phyloP scores from a whole-genome alignment of 1,140 invertebrate genomes.

The Drosophila virilis region DNA sequence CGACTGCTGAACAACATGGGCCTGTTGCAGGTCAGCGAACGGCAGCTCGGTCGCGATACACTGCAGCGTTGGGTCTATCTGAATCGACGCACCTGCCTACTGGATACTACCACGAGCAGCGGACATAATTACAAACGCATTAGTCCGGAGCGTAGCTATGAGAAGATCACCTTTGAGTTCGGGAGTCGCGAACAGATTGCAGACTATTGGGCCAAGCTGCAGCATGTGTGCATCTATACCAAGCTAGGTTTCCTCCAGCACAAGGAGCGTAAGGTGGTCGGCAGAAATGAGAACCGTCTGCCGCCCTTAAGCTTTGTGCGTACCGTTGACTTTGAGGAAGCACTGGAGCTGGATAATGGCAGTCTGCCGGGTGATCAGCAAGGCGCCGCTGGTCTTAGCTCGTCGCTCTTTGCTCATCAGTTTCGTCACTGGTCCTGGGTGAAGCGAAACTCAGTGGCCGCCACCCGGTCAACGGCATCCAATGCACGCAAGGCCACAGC shows the following conservation, averaged over 20 bases:
- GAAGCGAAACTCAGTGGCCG: conserved; percentile 59
- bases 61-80: conserved; percentile 88
- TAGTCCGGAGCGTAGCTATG: conserved; percentile 86
- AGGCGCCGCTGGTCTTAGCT: conserved; percentile 91
- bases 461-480: neutral
- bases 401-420: conserved; percentile 88
- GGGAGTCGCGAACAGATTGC: conserved; percentile 86
- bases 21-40: conserved; percentile 86
- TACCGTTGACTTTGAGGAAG: conserved; percentile 62
- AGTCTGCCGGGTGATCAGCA: conserved; percentile 89
- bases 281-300: conserved; percentile 5
- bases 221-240: conserved; percentile 88
- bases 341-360: conserved; percentile 81
- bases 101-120: conserved; percentile 88
- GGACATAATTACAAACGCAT: conserved; percentile 88
- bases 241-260: conserved; percentile 86
- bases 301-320: conserved; percentile 49
- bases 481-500: conserved; percentile 19
- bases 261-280: neutral
- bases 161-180: conserved; percentile 86
- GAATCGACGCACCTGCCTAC: conserved; percentile 87
- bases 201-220: conserved; percentile 91
- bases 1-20: conserved; percentile 88
- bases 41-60: conserved; percentile 88
- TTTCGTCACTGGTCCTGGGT: conserved; percentile 88